Percentiles rank a stretch among this genome's conserved stretches.
Evolutionary conservation across 1,140 invertebrate genomes (phyloP).

Genomic region (Drosophila punjabiensis): DNA sequence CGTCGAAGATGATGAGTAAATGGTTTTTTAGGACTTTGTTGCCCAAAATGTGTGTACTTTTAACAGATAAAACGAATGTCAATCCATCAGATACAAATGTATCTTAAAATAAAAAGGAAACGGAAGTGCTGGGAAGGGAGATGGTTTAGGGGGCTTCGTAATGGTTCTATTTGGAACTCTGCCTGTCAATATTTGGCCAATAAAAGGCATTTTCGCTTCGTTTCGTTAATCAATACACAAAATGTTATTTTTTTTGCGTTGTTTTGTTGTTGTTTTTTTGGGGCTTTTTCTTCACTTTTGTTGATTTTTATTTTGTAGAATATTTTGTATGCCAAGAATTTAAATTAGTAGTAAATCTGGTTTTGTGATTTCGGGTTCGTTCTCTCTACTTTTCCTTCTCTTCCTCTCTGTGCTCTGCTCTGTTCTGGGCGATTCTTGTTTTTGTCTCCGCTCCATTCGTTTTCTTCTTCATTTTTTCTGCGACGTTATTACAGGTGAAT

Average conservation of each 20-base stretch:
- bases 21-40: slow-evolving; percentile 14
- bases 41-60: slow-evolving; percentile 16
- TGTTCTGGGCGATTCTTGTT: slow-evolving; percentile 62
- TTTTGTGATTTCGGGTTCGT: slow-evolving; percentile 77
- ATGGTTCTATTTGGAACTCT: slow-evolving; percentile 24
- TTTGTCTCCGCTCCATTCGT: slow-evolving; percentile 31
- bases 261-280: slow-evolving; percentile 23
- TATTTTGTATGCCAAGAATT: slow-evolving; percentile 82
- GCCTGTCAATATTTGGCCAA: slow-evolving; percentile 67
- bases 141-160: too few species aligned
- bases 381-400: slow-evolving; percentile 23
- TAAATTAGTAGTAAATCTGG: slow-evolving; percentile 84
- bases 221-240: slow-evolving; percentile 73
- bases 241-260: slow-evolving; percentile 24
- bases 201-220: slow-evolving; percentile 71
- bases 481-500: slow-evolving; percentile 25
- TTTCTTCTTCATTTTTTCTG: slow-evolving; percentile 42
- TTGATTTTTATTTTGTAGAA: slow-evolving; percentile 54
- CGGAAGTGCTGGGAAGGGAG: slow-evolving; percentile 8
- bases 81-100: slow-evolving; percentile 46
- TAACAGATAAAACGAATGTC: slow-evolving; percentile 41
- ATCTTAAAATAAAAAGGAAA: slow-evolving; percentile 16
- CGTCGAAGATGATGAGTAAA: slow-evolving; percentile 23
- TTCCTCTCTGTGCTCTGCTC: slow-evolving; percentile 2
- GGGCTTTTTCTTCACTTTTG: slow-evolving; percentile 33